phyloP scores from a whole-genome alignment of 2,888 invertebrate genomes.

The Polyommatus iphigenia region DNA sequence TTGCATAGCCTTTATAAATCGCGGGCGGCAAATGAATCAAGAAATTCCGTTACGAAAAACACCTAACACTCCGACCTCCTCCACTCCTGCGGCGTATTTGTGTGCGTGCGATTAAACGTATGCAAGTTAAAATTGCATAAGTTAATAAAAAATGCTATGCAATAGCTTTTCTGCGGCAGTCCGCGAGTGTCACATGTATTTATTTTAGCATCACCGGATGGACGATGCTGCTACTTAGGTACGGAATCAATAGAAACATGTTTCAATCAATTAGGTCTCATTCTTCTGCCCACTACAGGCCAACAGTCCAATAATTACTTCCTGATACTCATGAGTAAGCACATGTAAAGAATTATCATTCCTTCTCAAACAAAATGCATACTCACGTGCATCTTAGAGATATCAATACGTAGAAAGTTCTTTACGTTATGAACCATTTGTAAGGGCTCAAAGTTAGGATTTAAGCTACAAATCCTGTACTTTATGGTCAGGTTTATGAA shows the following conservation, averaged over 20 bases:
- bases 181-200: too few species aligned
- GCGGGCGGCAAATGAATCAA: too few species aligned
- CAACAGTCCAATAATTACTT: conserved; percentile 7
- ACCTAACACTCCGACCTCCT: too few species aligned
- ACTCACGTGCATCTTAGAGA: not conserved
- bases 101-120: too few species aligned
- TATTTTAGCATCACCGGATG: too few species aligned
- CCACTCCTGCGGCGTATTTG: too few species aligned
- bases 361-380: not conserved
- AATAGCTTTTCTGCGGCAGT: too few species aligned
- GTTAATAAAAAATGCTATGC: too few species aligned
- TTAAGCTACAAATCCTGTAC: conserved; percentile 12
- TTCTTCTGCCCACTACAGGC: not conserved
- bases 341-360: not conserved
- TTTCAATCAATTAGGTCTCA: not conserved
- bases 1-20: too few species aligned
- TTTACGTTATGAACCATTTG: not conserved
- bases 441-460: not conserved
- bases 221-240: too few species aligned
- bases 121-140: too few species aligned
- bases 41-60: too few species aligned
- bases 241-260: not conserved
- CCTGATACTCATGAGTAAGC: conserved; percentile 1
- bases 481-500: conserved; percentile 16
- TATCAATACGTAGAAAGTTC: not conserved